Evolutionary conservation across 1,140 invertebrate genomes (phyloP).

Genomic region (Spodoptera frugiperda): DNA sequence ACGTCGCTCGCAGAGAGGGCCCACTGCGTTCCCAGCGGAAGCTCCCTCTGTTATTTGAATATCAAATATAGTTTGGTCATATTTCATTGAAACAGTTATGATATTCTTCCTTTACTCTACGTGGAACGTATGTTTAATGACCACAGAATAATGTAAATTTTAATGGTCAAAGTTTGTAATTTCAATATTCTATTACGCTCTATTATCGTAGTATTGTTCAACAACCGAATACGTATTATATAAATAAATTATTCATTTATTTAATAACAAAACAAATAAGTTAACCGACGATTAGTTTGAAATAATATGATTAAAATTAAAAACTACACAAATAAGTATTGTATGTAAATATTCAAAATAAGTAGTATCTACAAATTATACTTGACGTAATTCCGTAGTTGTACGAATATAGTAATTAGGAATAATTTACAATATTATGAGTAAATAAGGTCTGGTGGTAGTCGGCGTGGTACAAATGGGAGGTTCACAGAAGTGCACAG

Average conservation of each 20-base stretch:
- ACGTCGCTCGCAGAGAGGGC: conserved; percentile 50
- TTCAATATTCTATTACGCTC: conserved; percentile 33
- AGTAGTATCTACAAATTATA: conserved; percentile 30
- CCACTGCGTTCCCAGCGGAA: conserved; percentile 77
- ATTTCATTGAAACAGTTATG: conserved; percentile 84
- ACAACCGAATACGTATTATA: background rate
- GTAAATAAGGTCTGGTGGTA: conserved; percentile 57
- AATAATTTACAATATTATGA: conserved; percentile 67
- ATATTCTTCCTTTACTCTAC: conserved; percentile 82
- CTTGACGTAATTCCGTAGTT: conserved; percentile 44
- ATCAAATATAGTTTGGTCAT: conserved; percentile 83
- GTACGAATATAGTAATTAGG: conserved; percentile 54
- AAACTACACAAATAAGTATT: conserved; percentile 44
- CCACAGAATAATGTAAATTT: conserved; percentile 66
- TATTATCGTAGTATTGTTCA: background rate
- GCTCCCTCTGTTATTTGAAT: conserved; percentile 81
- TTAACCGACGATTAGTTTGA: background rate
- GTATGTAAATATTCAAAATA: conserved; percentile 57
- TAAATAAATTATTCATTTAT: conserved; percentile 6
- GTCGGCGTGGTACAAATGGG: conserved; percentile 65
- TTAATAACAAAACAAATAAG: background rate
- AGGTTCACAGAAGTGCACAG: conserved; percentile 79
- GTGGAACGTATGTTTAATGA: conserved; percentile 75
- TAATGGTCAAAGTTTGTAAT: conserved; percentile 58
- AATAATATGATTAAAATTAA: conserved; percentile 53